phyloP scores from a whole-genome alignment of 2,888 invertebrate genomes.

The Monochamus alternatus region DNA sequence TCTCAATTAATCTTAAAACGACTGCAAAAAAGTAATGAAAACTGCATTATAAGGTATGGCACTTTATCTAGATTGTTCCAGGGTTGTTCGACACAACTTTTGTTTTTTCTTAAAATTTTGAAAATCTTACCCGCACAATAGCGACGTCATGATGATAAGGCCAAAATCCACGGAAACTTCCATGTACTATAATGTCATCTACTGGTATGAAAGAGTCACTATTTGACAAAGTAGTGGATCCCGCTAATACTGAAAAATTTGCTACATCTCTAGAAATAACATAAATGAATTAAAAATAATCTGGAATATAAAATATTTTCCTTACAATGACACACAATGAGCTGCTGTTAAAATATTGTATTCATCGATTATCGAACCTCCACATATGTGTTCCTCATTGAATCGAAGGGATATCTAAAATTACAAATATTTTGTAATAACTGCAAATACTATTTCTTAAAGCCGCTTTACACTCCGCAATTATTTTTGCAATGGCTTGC shows the following conservation, averaged over 20 bases:
- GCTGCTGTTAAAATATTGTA: slow-evolving; percentile 18
- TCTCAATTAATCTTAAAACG: no score
- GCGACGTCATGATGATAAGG: slow-evolving; percentile 6
- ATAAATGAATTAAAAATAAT: no score
- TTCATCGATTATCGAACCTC: slow-evolving; percentile 17
- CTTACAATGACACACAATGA: slow-evolving; percentile 2
- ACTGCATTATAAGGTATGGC: no score
- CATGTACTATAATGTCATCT: neutral
- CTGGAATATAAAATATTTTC: no score
- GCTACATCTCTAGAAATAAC: slow-evolving; percentile 2
- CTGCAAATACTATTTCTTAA: no score
- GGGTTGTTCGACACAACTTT: no score
- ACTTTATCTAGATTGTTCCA: no score
- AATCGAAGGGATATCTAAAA: slow-evolving; percentile 14
- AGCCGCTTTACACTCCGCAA: no score
- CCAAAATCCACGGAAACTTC: neutral
- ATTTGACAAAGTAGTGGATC: neutral
- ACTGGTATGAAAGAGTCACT: neutral
- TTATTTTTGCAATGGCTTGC: no score
- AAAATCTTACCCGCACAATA: neutral
- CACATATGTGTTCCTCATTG: slow-evolving; percentile 14
- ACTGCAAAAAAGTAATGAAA: no score
- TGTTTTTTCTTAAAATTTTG: no score
- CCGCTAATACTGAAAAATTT: slow-evolving; percentile 2
- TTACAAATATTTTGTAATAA: neutral